Conservation (phyloP, 2,888 invertebrate species). For the Nemoura dubitans region DNA sequence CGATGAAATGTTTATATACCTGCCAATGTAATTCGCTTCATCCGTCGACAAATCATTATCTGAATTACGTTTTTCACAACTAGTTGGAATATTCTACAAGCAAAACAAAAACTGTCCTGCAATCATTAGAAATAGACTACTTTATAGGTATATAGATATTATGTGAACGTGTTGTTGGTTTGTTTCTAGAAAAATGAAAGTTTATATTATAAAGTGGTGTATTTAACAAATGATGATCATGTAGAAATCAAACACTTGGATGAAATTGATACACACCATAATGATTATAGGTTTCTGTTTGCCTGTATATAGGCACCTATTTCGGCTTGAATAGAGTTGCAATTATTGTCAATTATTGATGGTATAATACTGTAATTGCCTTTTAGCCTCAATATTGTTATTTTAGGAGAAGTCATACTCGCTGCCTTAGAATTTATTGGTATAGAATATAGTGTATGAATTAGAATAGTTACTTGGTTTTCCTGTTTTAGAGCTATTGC, state of each 20-base stretch:
- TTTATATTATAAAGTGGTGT: not conserved
- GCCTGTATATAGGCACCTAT: not conserved
- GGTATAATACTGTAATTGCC: constrained; percentile 7
- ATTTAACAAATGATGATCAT: not conserved
- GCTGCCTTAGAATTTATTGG: not conserved
- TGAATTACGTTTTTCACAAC: not conserved
- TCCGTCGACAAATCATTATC: constrained; percentile 7
- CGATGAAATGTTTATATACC: not conserved
- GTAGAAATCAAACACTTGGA: not conserved
- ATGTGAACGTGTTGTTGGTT: not conserved
- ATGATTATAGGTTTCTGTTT: no score
- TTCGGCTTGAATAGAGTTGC: not conserved
- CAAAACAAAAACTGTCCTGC: not conserved
- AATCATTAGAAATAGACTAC: not conserved
- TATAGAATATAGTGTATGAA: not conserved
- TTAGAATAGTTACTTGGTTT: not conserved
- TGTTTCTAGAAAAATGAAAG: not conserved
- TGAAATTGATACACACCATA: not conserved
- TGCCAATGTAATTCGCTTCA: not conserved
- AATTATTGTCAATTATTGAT: constrained; percentile 9
- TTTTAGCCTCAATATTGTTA: not conserved
- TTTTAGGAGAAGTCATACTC: not conserved
- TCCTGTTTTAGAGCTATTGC: not conserved
- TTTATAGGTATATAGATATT: not conserved
- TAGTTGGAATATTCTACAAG: not conserved